Conservation (phyloP, 2,797 vertebrate genomes). For the Clarias laeviceps region DNA sequence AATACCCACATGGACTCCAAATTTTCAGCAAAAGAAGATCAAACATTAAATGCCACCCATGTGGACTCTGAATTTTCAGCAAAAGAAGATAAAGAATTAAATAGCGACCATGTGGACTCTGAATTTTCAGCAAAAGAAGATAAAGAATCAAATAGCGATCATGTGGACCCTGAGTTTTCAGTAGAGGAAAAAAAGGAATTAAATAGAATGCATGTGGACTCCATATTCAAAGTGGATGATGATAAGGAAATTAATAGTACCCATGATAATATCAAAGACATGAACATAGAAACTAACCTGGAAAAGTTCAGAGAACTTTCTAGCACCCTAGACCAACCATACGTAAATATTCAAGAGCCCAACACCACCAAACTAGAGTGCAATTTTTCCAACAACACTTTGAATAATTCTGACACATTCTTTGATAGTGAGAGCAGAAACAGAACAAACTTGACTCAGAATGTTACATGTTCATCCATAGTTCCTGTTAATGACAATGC, state of each 20-base stretch:
- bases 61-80: neutral
- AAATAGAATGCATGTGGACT: neutral
- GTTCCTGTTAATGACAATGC: neutral
- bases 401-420: neutral
- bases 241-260: neutral
- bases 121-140: neutral
- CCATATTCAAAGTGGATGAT: neutral
- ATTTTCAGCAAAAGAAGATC: neutral
- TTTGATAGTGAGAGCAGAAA: slow-evolving; percentile 4
- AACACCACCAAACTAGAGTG: slow-evolving; percentile 10
- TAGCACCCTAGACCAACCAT: neutral
- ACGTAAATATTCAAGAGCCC: slow-evolving; percentile 8
- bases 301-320: neutral
- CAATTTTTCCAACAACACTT: neutral
- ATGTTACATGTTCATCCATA: neutral
- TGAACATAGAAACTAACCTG: neutral
- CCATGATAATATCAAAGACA: neutral
- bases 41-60: slow-evolving; percentile 27
- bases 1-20: neutral
- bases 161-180: neutral
- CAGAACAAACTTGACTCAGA: slow-evolving; percentile 8
- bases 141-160: slow-evolving; percentile 11
- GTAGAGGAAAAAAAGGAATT: neutral
- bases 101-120: neutral
- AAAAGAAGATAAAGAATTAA: neutral